Evolutionary conservation across 1,140 invertebrate genomes (phyloP).

Genomic region (Hycleus cichorii): DNA sequence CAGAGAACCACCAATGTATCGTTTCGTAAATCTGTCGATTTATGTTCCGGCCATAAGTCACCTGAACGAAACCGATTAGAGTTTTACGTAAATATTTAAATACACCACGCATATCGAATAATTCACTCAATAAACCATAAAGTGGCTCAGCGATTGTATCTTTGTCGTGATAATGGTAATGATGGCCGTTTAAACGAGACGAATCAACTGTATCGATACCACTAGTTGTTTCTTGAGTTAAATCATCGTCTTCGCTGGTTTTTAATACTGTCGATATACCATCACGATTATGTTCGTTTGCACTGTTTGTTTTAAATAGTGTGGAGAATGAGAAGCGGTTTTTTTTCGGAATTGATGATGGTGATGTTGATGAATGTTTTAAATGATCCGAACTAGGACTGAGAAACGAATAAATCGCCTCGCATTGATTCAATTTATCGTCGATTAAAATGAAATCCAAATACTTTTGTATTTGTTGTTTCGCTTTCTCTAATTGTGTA

Average conservation of each 20-base stretch:
- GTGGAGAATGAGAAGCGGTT: slow-evolving; percentile 76
- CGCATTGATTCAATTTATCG: slow-evolving; percentile 77
- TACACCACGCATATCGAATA: slow-evolving; percentile 82
- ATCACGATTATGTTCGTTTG: slow-evolving; percentile 41
- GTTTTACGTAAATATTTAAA: slow-evolving; percentile 81
- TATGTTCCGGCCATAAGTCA: slow-evolving; percentile 84
- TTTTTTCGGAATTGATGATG: slow-evolving; percentile 65
- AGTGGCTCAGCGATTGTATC: slow-evolving; percentile 85
- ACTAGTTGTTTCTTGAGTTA: slow-evolving; percentile 55
- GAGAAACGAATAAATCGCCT: slow-evolving; percentile 81
- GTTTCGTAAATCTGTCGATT: slow-evolving; percentile 86
- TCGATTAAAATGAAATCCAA: slow-evolving; percentile 78
- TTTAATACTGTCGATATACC: slow-evolving; percentile 41
- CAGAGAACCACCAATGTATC: slow-evolving; percentile 78
- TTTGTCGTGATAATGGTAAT: slow-evolving; percentile 53
- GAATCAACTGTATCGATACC: slow-evolving; percentile 43
- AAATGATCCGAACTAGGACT: slow-evolving; percentile 83
- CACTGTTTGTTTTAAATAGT: slow-evolving; percentile 68
- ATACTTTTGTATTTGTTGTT: slow-evolving; percentile 76
- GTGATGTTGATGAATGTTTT: slow-evolving; percentile 55
- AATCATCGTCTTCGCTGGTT: slow-evolving; percentile 60
- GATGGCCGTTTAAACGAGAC: slow-evolving; percentile 37
- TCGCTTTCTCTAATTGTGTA: slow-evolving; percentile 67
- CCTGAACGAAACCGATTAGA: slow-evolving; percentile 85
- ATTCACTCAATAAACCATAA: slow-evolving; percentile 76